Percentiles rank a stretch among this genome's conserved stretches.
phyloP scores from a whole-genome alignment of 2,113 vertebrate genomes.

The Polyodon spathula region DNA sequence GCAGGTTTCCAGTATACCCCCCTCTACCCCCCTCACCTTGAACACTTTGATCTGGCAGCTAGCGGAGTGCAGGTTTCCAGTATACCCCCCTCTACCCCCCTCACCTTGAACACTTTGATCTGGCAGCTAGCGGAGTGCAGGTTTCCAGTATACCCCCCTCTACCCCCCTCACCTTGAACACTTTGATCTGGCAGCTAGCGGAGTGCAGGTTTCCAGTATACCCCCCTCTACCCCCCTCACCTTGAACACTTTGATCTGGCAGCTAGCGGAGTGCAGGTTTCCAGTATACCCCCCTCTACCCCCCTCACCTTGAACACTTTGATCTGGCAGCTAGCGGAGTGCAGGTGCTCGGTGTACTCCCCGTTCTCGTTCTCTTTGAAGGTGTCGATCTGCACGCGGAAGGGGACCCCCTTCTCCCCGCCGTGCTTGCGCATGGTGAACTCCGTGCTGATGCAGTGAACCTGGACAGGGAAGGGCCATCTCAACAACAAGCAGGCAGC shows the following conservation, averaged over 20 bases:
- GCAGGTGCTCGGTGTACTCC: constrained; percentile 92
- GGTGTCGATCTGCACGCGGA: constrained; percentile 92
- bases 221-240: constrained; percentile 39
- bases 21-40: too few relatives aligned
- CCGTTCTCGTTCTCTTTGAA: constrained; percentile 81
- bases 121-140: constrained; percentile 95
- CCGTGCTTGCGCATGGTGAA: constrained; percentile 97
- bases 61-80: too few relatives aligned
- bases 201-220: constrained; percentile 59
- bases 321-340: constrained; percentile 96
- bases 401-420: constrained; percentile 93
- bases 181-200: constrained; percentile 97
- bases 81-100: background rate
- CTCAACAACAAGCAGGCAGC: background rate
- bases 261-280: constrained; percentile 83
- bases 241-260: constrained; percentile 99
- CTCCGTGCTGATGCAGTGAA: constrained; percentile 97
- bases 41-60: too few relatives aligned
- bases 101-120: constrained; percentile 98
- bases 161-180: constrained; percentile 78
- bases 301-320: constrained; percentile 92
- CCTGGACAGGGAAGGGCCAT: constrained; percentile 43
- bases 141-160: background rate
- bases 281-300: background rate
- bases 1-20: too few relatives aligned